Base-by-base conservation (phyloP, 2,797 vertebrate genomes). In the Myotis vivesi region DNA sequence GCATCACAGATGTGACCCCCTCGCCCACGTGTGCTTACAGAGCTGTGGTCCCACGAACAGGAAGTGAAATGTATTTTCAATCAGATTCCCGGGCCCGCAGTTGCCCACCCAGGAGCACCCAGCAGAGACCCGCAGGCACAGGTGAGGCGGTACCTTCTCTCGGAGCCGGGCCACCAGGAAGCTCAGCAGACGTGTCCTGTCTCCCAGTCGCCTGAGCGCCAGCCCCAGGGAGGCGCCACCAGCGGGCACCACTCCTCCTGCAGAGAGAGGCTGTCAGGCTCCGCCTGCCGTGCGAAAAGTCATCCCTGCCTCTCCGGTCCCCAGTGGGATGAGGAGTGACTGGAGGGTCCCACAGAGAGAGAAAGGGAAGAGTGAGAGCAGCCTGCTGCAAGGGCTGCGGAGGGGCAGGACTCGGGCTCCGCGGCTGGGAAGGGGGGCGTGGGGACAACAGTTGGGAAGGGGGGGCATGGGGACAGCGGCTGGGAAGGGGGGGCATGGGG, bases 111-210 rank as follows among this genome's bases (percentile, higher is more conserved):
- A 3, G 28, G 12, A 23, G 15, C 5, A 53, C 38, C 64, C 23
- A 8, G 41, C 17, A 9, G 53, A 75, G 57, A 44, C 30, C 12
- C 4, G 2, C 23, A 10, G 23, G 23, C 19, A 51, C n/a, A 41
- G 0, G 16, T 68, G 22, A 28, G 8, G 22, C 9, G 92, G 20
- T 98, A 99, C 99, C 99, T 99, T 98, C 85, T 98, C 97, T 28
- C 62, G 96, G 57, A 98, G 97, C 57, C 96, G 94, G 25, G 95
- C 89, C 93, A 97, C 95, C 95, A 97, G 25, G 90, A 97, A 95
- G 92, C 98, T 98, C 81, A 97, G 30, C 51, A 97, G 97, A 53
- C 82, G 49, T 25, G 97, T 95, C 92, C 96, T 98, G 82, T 97
- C 94, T 92, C 98, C 93, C 59, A 98, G 97, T 90, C 96, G 98